A percentile compares a stretch with the other conserved stretches of the same genome.
phyloP scores from a whole-genome alignment of 2,797 vertebrate genomes.

The Karalla daura region DNA sequence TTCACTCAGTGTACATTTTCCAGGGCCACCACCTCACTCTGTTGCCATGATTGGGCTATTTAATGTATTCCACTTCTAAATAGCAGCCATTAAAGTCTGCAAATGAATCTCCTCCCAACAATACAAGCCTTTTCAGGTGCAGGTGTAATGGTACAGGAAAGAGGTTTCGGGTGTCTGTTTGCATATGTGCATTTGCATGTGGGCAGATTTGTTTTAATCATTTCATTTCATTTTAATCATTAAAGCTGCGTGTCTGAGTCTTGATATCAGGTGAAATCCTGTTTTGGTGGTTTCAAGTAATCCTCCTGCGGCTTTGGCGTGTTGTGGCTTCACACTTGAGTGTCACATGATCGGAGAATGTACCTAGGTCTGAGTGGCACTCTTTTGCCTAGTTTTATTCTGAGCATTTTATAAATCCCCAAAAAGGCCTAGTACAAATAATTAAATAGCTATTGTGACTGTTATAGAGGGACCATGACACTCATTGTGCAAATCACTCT shows the following conservation, averaged over 20 bases:
- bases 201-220: conserved; percentile 6
- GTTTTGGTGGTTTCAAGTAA: conserved; percentile 35
- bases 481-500: too few species aligned
- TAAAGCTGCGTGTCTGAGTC: conserved; percentile 20
- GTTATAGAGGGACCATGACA: too few species aligned
- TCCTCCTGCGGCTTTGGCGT: conserved; percentile 20
- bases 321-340: conserved; percentile 37
- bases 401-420: not conserved
- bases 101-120: conserved; percentile 69
- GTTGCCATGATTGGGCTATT: conserved; percentile 69
- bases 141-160: conserved; percentile 60
- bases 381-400: conserved; percentile 11
- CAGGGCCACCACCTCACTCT: conserved; percentile 67
- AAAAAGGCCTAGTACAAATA: conserved; percentile 15
- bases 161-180: conserved; percentile 16
- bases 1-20: conserved; percentile 68
- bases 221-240: conserved; percentile 24
- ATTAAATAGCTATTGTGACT: not conserved
- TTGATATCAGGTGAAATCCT: conserved; percentile 21
- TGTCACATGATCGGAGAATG: conserved; percentile 38
- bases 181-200: not conserved
- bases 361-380: not conserved
- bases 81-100: conserved; percentile 72
- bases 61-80: conserved; percentile 76
- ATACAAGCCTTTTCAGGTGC: conserved; percentile 53